Evolutionary conservation across 2,888 invertebrate species (phyloP).

Genomic region (Metopia argyrocephala): DNA sequence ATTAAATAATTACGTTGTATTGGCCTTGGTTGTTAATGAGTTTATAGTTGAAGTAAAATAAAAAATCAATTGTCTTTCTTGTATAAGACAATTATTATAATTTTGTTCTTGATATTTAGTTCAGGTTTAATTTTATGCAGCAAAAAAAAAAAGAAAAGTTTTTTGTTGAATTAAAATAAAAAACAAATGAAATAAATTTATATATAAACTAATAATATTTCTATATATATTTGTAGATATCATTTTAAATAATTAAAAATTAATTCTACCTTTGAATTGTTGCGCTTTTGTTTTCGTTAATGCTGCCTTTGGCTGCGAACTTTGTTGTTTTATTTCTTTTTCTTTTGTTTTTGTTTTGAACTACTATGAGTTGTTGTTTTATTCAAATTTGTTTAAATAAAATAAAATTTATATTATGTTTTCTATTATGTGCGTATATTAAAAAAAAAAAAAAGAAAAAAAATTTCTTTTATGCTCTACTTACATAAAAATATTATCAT

Average conservation of each 20-base stretch:
- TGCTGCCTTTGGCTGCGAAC: not conserved
- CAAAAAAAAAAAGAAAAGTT: not conserved
- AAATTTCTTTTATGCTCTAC: conserved; percentile 28
- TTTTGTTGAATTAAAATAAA: not conserved
- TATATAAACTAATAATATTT: not conserved
- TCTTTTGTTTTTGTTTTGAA: conserved; percentile 10
- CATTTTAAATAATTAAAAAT: conserved; percentile 17
- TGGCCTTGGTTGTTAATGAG: too few species aligned
- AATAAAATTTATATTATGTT: not conserved
- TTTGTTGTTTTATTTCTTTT: conserved; percentile 15
- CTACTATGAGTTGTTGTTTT: not conserved
- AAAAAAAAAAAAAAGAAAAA: too few species aligned
- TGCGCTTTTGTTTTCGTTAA: conserved; percentile 6
- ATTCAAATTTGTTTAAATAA: not conserved
- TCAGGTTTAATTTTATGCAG: not conserved
- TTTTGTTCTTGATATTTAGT: too few species aligned
- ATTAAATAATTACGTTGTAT: too few species aligned
- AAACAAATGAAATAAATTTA: not conserved
- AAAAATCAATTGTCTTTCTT: too few species aligned
- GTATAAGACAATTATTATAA: too few species aligned
- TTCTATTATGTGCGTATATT: not conserved
- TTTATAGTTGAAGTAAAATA: too few species aligned
- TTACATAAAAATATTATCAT: conserved; percentile 6
- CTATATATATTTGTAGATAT: too few species aligned
- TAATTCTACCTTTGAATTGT: conserved; percentile 26